These are phyloP conservation scores for Psettodes erumei DNA, from an alignment of 2,113 vertebrate species.

Conservation along the genomic window DNA sequence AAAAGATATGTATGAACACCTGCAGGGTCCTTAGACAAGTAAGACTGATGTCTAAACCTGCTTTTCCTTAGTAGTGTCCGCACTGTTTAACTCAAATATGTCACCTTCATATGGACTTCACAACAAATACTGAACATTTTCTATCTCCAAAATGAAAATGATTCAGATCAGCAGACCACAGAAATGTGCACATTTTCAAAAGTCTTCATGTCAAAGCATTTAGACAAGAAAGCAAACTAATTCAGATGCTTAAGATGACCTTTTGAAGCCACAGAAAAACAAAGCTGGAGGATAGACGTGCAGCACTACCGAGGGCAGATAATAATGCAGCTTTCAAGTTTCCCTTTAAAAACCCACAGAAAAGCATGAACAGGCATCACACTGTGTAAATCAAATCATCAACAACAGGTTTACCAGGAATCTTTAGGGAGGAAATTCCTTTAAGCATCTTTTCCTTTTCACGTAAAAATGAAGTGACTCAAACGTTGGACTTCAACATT, in stretches of 20 bases:
- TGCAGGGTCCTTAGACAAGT: neutral
- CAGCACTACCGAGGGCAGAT: constrained; percentile 36
- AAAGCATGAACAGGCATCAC: constrained; percentile 23
- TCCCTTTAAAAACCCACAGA: constrained; percentile 57
- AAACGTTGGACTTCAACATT: constrained; percentile 16
- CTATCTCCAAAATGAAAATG: constrained; percentile 11
- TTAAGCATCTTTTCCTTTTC: neutral
- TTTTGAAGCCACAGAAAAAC: constrained; percentile 29
- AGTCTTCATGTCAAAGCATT: constrained; percentile 17
- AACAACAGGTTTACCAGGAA: neutral
- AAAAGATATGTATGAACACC: constrained; percentile 30
- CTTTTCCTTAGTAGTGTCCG: constrained; percentile 5
- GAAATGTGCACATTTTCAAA: neutral
- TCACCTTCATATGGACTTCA: constrained; percentile 40
- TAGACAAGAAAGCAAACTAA: constrained; percentile 22
- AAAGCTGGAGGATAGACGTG: constrained; percentile 25
- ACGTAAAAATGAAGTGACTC: constrained; percentile 12
- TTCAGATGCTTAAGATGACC: constrained; percentile 29
- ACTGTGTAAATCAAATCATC: constrained; percentile 56
- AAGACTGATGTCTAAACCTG: neutral
- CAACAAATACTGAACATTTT: constrained; percentile 31
- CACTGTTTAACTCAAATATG: constrained; percentile 1
- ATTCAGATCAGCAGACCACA: neutral
- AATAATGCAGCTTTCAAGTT: constrained; percentile 15
- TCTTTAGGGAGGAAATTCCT: neutral